Evolutionary conservation across 2,113 vertebrate species (phyloP).

Genomic region (Semnopithecus entellus): DNA sequence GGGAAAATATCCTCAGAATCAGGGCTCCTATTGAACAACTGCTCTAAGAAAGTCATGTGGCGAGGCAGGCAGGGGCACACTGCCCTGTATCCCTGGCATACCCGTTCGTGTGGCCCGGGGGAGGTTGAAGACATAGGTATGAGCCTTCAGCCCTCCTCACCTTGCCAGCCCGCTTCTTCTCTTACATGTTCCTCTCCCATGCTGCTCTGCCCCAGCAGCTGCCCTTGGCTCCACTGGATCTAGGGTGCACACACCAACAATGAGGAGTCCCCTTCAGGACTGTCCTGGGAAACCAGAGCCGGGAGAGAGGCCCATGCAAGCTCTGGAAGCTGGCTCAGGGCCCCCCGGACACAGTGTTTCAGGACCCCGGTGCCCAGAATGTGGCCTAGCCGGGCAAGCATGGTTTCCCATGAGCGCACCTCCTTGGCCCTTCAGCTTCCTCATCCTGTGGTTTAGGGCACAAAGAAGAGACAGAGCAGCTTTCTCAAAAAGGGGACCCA

Average conservation of each 20-base stretch:
- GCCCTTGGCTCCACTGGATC: background rate
- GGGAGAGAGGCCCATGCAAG: background rate
- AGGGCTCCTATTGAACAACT: background rate
- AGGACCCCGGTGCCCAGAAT: fast-evolving
- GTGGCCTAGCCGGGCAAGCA: too few species aligned
- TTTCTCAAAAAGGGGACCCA: background rate
- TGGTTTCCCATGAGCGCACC: background rate
- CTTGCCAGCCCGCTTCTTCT: too few species aligned
- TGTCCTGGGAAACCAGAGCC: background rate
- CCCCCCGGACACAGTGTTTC: background rate
- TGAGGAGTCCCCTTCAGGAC: background rate
- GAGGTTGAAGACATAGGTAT: too few species aligned
- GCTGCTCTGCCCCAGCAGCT: background rate
- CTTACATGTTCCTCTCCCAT: background rate
- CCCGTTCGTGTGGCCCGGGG: too few species aligned
- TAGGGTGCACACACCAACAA: background rate
- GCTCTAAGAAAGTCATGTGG: background rate
- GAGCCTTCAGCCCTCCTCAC: too few species aligned
- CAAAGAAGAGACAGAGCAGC: background rate
- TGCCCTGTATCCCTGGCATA: fast-evolving
- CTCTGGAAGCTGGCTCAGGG: background rate
- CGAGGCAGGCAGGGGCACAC: fast-evolving
- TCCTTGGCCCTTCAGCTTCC: too few species aligned
- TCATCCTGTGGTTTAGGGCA: too few species aligned
- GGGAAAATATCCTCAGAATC: background rate